Evolutionary conservation across 2,797 vertebrate genomes (phyloP), one percentile per base, ranked within the genome.

Genomic region (Babyrousa celebensis): DNA sequence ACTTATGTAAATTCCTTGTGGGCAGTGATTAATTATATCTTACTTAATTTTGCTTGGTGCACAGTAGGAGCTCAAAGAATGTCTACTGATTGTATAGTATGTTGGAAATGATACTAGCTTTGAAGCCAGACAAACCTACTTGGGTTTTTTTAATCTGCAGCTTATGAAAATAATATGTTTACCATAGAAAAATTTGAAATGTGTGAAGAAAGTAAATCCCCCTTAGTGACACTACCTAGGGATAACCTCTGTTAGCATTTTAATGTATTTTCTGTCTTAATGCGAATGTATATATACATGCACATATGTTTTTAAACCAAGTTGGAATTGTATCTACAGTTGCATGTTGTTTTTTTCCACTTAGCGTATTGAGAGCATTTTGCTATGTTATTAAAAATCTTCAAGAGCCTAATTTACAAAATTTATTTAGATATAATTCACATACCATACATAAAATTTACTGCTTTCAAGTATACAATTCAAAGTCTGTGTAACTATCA

Each of bases 391-490:
- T 95, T 96, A 94, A 93, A 95, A 89, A 21, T 67, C 29, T 96
- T 91, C 12, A 71, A n/a, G 77, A 80, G 40, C 23, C 52, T 85
- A 75, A 62, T 92, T 83, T 16, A 54, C 27, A 93, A 85, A 62
- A 54, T 18, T 60, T 86, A 72, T 71, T 91, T 70, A 90, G 67
- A 54, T 92, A 67, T 91, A 96, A 96, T 82, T 78, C 36, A 52
- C 8, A 43, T 95, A 29, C 65, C 10, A 11, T 67, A 17, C 27
- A 48, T 48, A 48, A 10, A 85, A 29, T 85, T 91, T 78, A 87
- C 27, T 36, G 56, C 80, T 91, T 96, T 94, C 92, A 97, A 84
- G 29, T 79, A 12, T 84, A 29, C 25, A 83, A 4, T 89, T 94
- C 74, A 84, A 60, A 74, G 12, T 68, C 84, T 94, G 12, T 80